These are phyloP conservation scores for Intellagama lesueurii DNA, from an alignment of 2,797 vertebrate species.

Conservation along the genomic window DNA sequence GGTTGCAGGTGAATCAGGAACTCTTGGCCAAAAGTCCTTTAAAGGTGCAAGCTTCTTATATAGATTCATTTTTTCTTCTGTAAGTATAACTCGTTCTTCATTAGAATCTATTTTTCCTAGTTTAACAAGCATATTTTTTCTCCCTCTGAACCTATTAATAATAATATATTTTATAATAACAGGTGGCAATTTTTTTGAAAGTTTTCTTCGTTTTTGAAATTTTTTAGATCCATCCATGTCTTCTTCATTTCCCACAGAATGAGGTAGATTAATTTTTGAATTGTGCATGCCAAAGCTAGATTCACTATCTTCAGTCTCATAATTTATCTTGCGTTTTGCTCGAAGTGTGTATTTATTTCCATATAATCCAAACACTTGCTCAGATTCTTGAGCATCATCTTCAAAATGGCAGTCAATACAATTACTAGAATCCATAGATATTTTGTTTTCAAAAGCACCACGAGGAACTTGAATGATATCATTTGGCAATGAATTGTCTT, in stretches of 20 bases:
- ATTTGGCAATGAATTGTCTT: constrained; percentile 70
- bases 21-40: constrained; percentile 96
- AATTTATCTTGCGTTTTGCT: constrained; percentile 92
- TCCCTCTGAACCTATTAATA: constrained; percentile 98
- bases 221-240: constrained; percentile 81
- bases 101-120: constrained; percentile 91
- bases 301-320: constrained; percentile 89
- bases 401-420: constrained; percentile 76
- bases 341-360: constrained; percentile 96
- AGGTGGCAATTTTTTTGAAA: constrained; percentile 91
- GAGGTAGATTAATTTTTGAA: constrained; percentile 83
- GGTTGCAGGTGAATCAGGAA: constrained; percentile 92
- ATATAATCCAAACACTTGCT: constrained; percentile 86
- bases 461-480: constrained; percentile 78
- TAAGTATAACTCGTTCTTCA: constrained; percentile 88
- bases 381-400: constrained; percentile 80
- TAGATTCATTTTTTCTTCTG: constrained; percentile 87
- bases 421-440: constrained; percentile 76
- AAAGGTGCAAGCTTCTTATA: constrained; percentile 94
- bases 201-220: constrained; percentile 88
- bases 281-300: constrained; percentile 78
- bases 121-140: constrained; percentile 99
- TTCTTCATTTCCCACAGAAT: constrained; percentile 77
- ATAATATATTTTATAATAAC: constrained; percentile 99
- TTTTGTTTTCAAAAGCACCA: constrained; percentile 81